These are phyloP conservation scores for Deroptyus accipitrinus DNA, from an alignment of 2,113 vertebrate genomes.

Conservation along the genomic window DNA sequence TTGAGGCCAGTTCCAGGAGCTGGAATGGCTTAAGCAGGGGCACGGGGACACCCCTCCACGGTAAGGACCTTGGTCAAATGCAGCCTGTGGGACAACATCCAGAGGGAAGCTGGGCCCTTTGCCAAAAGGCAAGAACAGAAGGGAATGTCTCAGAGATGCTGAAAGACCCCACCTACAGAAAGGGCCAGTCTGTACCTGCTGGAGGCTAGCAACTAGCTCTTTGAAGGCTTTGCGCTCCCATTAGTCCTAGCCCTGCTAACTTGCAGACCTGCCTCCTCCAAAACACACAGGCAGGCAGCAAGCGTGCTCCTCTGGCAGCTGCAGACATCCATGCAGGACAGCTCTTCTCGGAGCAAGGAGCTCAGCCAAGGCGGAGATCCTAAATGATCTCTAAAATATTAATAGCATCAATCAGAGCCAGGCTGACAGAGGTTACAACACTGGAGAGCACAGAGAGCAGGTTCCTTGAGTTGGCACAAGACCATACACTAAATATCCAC, in stretches of 20 bases:
- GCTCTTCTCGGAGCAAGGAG: background rate
- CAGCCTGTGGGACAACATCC: background rate
- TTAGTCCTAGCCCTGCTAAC: background rate
- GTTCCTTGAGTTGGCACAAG: background rate
- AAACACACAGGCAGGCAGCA: background rate
- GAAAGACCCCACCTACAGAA: background rate
- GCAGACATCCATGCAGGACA: background rate
- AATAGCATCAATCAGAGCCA: slow-evolving; percentile 16
- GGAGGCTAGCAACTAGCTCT: background rate
- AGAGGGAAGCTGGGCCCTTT: background rate
- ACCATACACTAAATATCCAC: background rate
- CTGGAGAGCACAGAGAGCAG: background rate
- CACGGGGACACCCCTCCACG: background rate
- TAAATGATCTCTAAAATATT: slow-evolving; percentile 55
- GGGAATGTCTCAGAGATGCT: background rate
- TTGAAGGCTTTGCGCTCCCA: background rate
- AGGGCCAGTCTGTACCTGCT: background rate
- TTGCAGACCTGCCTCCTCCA: background rate
- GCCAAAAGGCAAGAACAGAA: background rate
- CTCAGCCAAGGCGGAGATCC: background rate
- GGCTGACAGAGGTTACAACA: slow-evolving; percentile 8
- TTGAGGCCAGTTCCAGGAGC: background rate
- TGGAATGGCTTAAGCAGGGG: background rate
- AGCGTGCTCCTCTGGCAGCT: background rate
- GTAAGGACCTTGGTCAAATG: background rate